phyloP scores from a whole-genome alignment of 2,113 vertebrate genomes.

The Elaphurus davidianus region DNA sequence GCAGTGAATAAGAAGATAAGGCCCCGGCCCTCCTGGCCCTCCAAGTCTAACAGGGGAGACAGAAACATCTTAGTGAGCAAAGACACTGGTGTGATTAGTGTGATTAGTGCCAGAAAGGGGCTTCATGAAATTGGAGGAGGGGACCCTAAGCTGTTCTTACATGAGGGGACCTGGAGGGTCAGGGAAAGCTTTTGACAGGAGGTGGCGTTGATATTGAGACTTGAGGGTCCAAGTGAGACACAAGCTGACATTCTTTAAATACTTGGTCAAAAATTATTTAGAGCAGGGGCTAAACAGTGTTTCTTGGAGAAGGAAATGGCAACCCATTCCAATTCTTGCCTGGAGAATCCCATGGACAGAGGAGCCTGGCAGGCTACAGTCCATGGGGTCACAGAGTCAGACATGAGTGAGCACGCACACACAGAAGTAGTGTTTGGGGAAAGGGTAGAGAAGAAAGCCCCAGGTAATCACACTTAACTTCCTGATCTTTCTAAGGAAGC shows the following conservation, averaged over 20 bases:
- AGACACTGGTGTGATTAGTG: neutral
- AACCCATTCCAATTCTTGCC: neutral
- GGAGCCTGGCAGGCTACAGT: neutral
- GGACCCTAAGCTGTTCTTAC: neutral
- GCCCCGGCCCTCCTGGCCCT: neutral
- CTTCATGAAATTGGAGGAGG: neutral
- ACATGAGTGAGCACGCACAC: neutral
- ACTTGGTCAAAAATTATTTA: neutral
- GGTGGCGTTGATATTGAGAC: neutral
- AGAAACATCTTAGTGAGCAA: neutral
- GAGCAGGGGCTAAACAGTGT: neutral
- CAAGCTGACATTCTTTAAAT: neutral
- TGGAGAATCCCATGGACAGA: neutral
- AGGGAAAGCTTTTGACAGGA: neutral
- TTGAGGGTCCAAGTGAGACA: neutral
- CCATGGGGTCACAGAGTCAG: neutral
- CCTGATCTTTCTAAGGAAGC: neutral
- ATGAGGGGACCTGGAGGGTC: neutral
- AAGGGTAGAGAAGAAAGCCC: neutral
- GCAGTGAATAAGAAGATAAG: neutral
- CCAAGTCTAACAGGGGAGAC: neutral
- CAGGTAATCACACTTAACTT: neutral
- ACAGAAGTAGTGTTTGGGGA: neutral
- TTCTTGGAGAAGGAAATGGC: neutral
- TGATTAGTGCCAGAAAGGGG: neutral